Evolutionary conservation across 2,113 vertebrate species (phyloP).

Genomic region (Euleptes europaea): DNA sequence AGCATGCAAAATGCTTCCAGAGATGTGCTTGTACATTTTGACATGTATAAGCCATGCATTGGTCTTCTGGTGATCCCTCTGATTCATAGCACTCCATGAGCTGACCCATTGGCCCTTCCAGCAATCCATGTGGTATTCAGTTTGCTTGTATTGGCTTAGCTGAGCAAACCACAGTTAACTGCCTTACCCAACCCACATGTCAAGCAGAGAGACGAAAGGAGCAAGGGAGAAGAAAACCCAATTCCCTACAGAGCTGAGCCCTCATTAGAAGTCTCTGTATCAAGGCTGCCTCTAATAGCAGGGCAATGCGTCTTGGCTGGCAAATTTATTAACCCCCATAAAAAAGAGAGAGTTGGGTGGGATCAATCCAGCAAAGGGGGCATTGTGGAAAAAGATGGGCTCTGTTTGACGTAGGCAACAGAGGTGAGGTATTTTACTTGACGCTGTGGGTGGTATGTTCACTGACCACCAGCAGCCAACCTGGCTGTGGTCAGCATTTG

Average conservation of each 20-base stretch:
- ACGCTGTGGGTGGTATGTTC: slow-evolving; percentile 32
- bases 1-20: not conserved
- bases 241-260: not conserved
- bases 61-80: slow-evolving; percentile 40
- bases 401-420: slow-evolving; percentile 4
- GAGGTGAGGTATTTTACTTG: not conserved
- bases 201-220: slow-evolving; percentile 42
- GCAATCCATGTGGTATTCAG: slow-evolving; percentile 45
- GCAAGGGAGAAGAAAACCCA: slow-evolving; percentile 21
- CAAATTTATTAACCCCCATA: slow-evolving; percentile 27
- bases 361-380: slow-evolving; percentile 31
- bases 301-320: slow-evolving; percentile 9
- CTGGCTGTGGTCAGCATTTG: not conserved
- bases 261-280: not conserved
- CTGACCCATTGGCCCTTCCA: slow-evolving; percentile 56
- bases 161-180: slow-evolving; percentile 67
- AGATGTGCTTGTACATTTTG: slow-evolving; percentile 14
- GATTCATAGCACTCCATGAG: slow-evolving; percentile 66
- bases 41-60: slow-evolving; percentile 41
- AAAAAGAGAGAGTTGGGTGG: not conserved
- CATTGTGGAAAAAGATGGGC: slow-evolving; percentile 23
- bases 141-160: slow-evolving; percentile 72
- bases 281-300: slow-evolving; percentile 20
- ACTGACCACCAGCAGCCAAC: slow-evolving; percentile 27
- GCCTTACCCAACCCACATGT: slow-evolving; percentile 41